Conservation (phyloP, 1,140 invertebrate species). For the Eufriesea mexicana region DNA sequence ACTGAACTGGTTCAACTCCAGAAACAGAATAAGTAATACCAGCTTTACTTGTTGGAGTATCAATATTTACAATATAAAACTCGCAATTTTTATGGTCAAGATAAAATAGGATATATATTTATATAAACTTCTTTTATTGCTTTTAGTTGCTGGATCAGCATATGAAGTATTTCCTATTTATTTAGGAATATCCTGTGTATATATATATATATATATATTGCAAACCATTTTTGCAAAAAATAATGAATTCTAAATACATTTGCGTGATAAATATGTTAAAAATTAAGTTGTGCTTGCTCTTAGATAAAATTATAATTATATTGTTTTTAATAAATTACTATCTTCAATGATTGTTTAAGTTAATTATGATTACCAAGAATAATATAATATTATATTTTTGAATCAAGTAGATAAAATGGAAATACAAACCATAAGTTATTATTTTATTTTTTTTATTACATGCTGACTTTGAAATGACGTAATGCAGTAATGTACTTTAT, state of each 20-base stretch:
- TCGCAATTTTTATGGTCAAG: no score
- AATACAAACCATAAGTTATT: not conserved
- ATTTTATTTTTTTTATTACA: conserved; percentile 1
- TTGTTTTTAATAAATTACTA: conserved; percentile 58
- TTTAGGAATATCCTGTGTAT: no score
- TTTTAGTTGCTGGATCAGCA: no score
- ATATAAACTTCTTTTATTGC: no score
- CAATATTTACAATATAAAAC: no score
- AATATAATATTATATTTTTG: not conserved
- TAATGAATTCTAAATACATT: conserved; percentile 4
- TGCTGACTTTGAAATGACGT: not conserved
- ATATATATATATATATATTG: no score
- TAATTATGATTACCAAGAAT: not conserved
- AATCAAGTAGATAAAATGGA: not conserved
- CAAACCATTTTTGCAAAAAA: conserved; percentile 35
- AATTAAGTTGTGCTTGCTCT: conserved; percentile 15
- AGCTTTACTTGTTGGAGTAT: no score
- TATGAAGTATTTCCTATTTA: no score
- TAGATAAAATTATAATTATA: conserved; percentile 52
- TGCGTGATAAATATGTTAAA: conserved; percentile 13
- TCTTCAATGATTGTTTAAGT: conserved; percentile 7
- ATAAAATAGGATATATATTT: no score
- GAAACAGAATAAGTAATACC: no score
- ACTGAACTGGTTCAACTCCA: no score
- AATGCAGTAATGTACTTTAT: no score